Percentiles rank a stretch among this genome's conserved stretches.
Evolutionary conservation across 2,113 vertebrate genomes (phyloP).

Genomic region (Herpetotheres cachinnans): DNA sequence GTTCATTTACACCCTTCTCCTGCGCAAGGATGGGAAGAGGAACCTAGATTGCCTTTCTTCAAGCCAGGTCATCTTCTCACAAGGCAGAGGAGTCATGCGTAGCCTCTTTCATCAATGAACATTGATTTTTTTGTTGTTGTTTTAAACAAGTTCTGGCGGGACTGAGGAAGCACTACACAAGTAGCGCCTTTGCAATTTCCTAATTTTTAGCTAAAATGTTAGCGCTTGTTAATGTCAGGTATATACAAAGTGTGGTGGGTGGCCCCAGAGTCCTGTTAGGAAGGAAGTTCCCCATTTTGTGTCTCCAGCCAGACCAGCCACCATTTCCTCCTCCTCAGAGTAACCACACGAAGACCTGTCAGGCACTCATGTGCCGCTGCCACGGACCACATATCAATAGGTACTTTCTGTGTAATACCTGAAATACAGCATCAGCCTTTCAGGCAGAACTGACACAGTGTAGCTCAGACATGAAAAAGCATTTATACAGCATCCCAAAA

Average conservation of each 20-base stretch:
- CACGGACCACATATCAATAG: background rate
- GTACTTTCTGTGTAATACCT: background rate
- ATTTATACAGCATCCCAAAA: background rate
- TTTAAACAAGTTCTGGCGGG: background rate
- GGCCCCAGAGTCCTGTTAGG: background rate
- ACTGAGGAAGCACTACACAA: background rate
- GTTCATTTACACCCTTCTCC: background rate
- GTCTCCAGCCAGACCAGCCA: background rate
- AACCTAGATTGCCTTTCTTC: background rate
- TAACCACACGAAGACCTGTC: background rate
- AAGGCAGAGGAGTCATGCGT: background rate
- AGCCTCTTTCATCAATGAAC: background rate
- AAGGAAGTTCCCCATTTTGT: background rate
- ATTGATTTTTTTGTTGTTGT: background rate
- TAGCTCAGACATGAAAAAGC: background rate
- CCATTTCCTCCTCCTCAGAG: background rate
- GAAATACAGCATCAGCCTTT: background rate
- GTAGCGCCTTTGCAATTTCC: background rate
- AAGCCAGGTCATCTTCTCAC: background rate
- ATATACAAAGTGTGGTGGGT: background rate
- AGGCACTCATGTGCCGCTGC: fast-evolving
- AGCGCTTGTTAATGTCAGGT: background rate
- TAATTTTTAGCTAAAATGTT: background rate
- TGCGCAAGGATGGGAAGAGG: background rate
- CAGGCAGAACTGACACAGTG: background rate